phyloP scores from a whole-genome alignment of 2,113 vertebrate genomes.

The Cottus gobio region DNA sequence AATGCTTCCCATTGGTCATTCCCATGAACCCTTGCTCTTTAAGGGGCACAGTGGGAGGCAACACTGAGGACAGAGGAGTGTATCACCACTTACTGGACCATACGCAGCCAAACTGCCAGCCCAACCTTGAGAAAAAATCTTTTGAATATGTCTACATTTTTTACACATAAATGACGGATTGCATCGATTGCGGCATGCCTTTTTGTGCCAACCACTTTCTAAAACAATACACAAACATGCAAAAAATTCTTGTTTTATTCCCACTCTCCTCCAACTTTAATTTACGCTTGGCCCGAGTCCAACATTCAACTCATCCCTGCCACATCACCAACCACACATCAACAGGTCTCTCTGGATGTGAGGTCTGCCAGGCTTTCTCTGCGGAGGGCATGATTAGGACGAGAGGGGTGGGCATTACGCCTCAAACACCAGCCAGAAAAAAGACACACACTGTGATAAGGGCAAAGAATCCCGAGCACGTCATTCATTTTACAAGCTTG shows the following conservation, averaged over 20 bases:
- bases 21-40: conserved; percentile 92
- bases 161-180: conserved; percentile 23
- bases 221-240: conserved; percentile 10
- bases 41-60: conserved; percentile 86
- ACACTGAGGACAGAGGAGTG: conserved; percentile 82
- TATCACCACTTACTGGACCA: conserved; percentile 71
- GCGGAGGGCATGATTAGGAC: conserved; percentile 65
- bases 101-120: conserved; percentile 78
- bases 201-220: conserved; percentile 7
- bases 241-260: conserved; percentile 6
- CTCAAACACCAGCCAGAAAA: conserved; percentile 61
- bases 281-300: conserved; percentile 31
- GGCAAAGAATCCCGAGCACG: conserved; percentile 70
- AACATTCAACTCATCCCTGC: conserved; percentile 41
- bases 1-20: conserved; percentile 93
- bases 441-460: conserved; percentile 65
- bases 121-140: conserved; percentile 33
- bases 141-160: conserved; percentile 6
- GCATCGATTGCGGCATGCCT: background rate
- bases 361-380: conserved; percentile 62
- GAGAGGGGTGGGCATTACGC: conserved; percentile 59
- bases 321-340: conserved; percentile 38
- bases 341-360: conserved; percentile 73
- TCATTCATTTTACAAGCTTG: conserved; percentile 74
- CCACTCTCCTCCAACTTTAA: conserved; percentile 18